phyloP scores from a whole-genome alignment of 2,113 vertebrate genomes.

The Chinchilla lanigera region DNA sequence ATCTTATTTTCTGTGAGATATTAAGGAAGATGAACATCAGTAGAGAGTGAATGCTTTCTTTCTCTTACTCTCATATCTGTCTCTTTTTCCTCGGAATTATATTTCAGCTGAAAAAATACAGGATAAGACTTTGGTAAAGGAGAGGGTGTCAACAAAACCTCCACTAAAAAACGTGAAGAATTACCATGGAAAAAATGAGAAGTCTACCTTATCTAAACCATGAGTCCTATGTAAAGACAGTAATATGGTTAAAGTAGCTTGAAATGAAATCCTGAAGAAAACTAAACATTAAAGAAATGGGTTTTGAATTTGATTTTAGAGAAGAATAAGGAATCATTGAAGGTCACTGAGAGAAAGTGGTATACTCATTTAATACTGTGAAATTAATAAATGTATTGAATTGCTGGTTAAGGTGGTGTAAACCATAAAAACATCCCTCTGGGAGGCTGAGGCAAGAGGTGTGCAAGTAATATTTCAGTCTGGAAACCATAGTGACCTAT shows the following conservation, averaged over 20 bases:
- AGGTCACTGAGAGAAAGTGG: not conserved
- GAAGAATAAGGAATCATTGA: not conserved
- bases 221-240: not conserved
- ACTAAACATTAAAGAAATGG: not conserved
- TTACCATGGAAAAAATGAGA: not conserved
- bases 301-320: constrained; percentile 17
- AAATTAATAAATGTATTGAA: not conserved
- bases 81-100: not conserved
- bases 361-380: not conserved
- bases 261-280: not conserved
- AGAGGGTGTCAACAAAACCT: not conserved
- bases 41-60: not conserved
- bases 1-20: not conserved
- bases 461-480: not conserved
- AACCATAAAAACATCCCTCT: not conserved
- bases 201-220: not conserved
- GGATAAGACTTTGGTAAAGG: not conserved
- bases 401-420: not conserved
- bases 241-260: not conserved
- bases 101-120: not conserved
- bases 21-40: not conserved
- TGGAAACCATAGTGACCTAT: not conserved
- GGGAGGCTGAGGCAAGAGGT: not conserved
- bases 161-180: not conserved
- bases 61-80: not conserved